phyloP scores from a whole-genome alignment of 2,797 vertebrate genomes.

The Poeciliopsis paucimaculata region DNA sequence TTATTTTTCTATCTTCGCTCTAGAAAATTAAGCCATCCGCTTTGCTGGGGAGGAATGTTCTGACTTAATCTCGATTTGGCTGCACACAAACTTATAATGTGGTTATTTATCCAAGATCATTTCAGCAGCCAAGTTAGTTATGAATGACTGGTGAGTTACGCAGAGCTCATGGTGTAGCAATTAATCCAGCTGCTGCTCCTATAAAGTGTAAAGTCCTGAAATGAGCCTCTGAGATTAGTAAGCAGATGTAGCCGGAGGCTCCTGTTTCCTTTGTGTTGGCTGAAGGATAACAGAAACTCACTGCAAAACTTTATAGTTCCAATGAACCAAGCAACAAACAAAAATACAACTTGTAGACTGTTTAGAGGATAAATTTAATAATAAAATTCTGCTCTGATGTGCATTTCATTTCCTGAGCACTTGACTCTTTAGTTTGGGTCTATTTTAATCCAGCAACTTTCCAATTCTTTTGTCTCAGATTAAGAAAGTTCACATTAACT shows the following conservation, averaged over 20 bases:
- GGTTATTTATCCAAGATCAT: not conserved
- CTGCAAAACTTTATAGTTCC: not conserved
- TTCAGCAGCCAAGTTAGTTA: not conserved
- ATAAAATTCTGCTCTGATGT: not conserved
- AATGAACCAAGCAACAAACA: not conserved
- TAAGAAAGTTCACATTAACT: not conserved
- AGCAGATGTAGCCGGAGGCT: not conserved
- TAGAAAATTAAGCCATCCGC: not conserved
- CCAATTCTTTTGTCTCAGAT: not conserved
- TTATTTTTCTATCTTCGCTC: not conserved
- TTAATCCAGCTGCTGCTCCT: not conserved
- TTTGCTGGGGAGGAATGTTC: not conserved
- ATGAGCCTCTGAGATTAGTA: not conserved
- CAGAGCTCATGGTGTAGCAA: not conserved
- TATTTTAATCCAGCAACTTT: not conserved
- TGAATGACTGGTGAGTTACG: not conserved
- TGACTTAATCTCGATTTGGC: not conserved
- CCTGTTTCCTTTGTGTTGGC: not conserved
- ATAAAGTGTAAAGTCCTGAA: not conserved
- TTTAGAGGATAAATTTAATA: not conserved
- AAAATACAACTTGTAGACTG: not conserved
- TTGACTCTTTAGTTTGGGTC: not conserved
- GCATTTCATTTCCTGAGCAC: not conserved
- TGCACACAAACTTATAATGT: not conserved
- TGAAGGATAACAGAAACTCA: not conserved